These are phyloP conservation scores for Lagopus muta DNA, from an alignment of 2,113 vertebrate species.

Conservation along the genomic window DNA sequence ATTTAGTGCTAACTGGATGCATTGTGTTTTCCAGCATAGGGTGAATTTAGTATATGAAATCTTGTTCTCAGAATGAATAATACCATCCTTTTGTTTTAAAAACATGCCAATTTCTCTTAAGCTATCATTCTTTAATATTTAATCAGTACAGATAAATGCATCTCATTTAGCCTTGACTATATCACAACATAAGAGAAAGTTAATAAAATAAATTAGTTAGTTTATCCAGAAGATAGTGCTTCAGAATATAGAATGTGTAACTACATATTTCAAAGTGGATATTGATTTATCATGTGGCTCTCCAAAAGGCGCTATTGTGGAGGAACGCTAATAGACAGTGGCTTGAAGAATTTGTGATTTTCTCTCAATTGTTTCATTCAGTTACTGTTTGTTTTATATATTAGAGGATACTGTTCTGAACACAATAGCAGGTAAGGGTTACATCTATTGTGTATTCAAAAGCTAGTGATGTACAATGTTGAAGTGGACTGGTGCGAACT, in stretches of 20 bases:
- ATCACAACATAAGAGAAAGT: conserved; percentile 45
- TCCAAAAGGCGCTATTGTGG: conserved; percentile 3
- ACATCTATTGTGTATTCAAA: conserved; percentile 25
- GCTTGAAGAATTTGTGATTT: conserved; percentile 31
- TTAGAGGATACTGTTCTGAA: not conserved
- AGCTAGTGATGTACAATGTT: conserved; percentile 23
- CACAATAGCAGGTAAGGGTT: conserved; percentile 11
- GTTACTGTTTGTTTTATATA: conserved; percentile 13
- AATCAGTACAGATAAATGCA: conserved; percentile 57
- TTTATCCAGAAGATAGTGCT: conserved; percentile 1
- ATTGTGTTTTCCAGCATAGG: not conserved
- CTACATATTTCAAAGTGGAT: not conserved
- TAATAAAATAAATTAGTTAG: conserved; percentile 42
- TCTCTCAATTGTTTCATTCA: conserved; percentile 1
- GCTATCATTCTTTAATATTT: conserved; percentile 60
- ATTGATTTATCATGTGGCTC: not conserved
- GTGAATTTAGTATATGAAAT: conserved; percentile 11
- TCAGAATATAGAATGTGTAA: conserved; percentile 10
- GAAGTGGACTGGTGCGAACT: conserved; percentile 23
- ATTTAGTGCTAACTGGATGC: not conserved
- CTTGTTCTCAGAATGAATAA: conserved; percentile 32
- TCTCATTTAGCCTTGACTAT: conserved; percentile 64
- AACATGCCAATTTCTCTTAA: conserved; percentile 55
- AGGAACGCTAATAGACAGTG: not conserved
- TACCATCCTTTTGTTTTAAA: conserved; percentile 56